Percentiles rank a stretch among this genome's conserved stretches.
Evolutionary conservation across 2,113 vertebrate species (phyloP).

Genomic region (Bungarus multicinctus): DNA sequence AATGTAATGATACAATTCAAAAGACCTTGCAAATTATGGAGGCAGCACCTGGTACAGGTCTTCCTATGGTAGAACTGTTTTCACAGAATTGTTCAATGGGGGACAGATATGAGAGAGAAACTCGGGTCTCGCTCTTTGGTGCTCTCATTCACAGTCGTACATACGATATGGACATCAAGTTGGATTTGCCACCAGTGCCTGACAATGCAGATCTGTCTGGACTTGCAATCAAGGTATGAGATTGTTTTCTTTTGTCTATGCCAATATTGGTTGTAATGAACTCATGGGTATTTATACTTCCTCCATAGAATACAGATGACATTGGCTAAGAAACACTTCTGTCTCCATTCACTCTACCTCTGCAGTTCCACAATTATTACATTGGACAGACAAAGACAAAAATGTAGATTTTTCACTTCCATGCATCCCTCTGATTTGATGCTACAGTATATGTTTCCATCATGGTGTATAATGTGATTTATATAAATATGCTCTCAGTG

Average conservation of each 20-base stretch:
- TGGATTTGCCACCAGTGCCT: slow-evolving; percentile 90
- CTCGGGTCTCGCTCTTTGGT: slow-evolving; percentile 86
- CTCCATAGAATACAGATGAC: neutral
- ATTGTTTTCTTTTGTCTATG: neutral
- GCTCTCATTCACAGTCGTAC: slow-evolving; percentile 90
- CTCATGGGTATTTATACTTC: neutral
- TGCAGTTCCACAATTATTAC: neutral
- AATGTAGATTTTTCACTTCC: neutral
- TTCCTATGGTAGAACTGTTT: slow-evolving; percentile 74
- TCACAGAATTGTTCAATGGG: slow-evolving; percentile 58
- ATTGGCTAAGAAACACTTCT: neutral
- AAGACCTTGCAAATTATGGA: slow-evolving; percentile 82
- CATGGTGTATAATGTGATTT: neutral
- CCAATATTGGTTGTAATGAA: neutral
- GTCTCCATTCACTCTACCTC: neutral
- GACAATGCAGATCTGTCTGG: slow-evolving; percentile 88
- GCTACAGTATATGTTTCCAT: neutral
- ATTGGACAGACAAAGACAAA: neutral
- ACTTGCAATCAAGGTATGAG: slow-evolving; percentile 84
- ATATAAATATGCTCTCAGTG: neutral
- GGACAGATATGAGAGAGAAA: slow-evolving; percentile 90
- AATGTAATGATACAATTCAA: slow-evolving; percentile 71
- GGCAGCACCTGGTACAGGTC: slow-evolving; percentile 82
- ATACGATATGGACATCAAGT: slow-evolving; percentile 85
- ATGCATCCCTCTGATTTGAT: neutral